These are phyloP conservation scores for Pica pica DNA, from an alignment of 2,113 vertebrate species.

Conservation along the genomic window DNA sequence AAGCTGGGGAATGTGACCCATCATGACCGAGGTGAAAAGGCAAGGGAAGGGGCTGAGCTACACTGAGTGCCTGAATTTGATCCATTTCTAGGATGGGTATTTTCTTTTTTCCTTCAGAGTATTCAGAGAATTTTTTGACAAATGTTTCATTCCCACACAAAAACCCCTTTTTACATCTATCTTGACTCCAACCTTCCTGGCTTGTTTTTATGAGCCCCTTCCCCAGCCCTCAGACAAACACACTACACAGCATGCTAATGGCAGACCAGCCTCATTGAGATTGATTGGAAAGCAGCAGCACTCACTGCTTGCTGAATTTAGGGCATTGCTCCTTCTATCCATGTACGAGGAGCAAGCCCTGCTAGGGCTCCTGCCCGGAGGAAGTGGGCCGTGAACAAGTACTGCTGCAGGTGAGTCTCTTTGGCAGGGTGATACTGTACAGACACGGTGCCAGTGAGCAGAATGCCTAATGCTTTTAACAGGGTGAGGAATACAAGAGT, in stretches of 20 bases:
- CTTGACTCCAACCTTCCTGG: neutral
- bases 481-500: neutral
- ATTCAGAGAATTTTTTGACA: neutral
- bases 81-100: neutral
- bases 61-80: neutral
- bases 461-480: neutral
- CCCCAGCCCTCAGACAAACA: neutral
- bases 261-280: neutral
- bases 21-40: neutral
- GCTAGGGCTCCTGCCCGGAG: neutral
- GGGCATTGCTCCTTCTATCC: neutral
- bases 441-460: neutral
- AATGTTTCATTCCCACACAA: neutral
- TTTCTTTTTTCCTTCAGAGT: neutral
- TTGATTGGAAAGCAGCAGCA: neutral
- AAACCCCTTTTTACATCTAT: fast-evolving
- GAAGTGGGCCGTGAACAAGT: fast-evolving
- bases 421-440: neutral
- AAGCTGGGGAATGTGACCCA: neutral
- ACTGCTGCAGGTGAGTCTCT: neutral
- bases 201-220: neutral
- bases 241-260: fast-evolving
- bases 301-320: neutral
- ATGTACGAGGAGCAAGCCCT: fast-evolving
- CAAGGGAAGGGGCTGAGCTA: neutral